These are phyloP conservation scores for Sapayoa aenigma DNA, from an alignment of 2,113 vertebrate genomes.

Conservation along the genomic window DNA sequence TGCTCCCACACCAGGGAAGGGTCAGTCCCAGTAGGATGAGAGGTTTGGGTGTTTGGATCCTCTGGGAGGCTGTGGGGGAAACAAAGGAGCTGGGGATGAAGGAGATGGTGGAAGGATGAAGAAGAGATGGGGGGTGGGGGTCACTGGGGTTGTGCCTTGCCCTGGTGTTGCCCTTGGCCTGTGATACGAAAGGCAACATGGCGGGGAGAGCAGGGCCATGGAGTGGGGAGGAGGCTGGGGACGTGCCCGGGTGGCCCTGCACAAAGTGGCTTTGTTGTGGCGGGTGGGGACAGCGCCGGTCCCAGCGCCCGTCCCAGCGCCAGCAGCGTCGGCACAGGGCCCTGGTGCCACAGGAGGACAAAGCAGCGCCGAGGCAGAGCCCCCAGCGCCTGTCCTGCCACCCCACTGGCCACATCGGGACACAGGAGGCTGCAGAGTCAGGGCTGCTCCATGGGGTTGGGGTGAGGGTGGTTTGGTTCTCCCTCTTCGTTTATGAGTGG, in stretches of 20 bases:
- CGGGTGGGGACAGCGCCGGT: not conserved
- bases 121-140: not conserved
- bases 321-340: fast-evolving
- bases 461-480: not conserved
- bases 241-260: fast-evolving
- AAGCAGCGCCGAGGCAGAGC: fast-evolving
- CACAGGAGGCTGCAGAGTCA: fast-evolving
- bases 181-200: fast-evolving
- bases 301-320: not conserved
- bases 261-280: not conserved
- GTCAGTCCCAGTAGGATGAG: fast-evolving
- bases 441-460: fast-evolving
- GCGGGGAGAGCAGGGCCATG: fast-evolving
- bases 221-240: not conserved
- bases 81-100: not conserved
- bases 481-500: not conserved
- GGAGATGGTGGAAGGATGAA: not conserved
- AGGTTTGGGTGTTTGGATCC: fast-evolving
- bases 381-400: not conserved
- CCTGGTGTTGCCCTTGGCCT: not conserved
- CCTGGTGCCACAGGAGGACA: fast-evolving
- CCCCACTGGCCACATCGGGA: fast-evolving
- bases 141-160: not conserved
- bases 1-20: not conserved
- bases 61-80: not conserved